Percentiles rank a stretch among this genome's conserved stretches.
Conservation (phyloP, 1,140 invertebrate species). For the Halictus rubicundus region DNA sequence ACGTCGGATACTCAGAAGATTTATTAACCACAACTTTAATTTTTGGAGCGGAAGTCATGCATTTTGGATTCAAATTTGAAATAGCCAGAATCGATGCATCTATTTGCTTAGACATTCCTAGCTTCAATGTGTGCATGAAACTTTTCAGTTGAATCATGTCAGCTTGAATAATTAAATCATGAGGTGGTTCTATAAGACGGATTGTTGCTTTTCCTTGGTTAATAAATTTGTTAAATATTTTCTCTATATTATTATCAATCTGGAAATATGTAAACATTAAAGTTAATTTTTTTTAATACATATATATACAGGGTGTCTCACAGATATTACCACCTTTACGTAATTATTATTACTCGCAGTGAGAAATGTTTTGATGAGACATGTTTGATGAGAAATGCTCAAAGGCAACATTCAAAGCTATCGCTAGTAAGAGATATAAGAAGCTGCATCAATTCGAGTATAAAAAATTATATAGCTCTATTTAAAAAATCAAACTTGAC, state of each 20-base stretch:
- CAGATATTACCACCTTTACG: too few relatives aligned
- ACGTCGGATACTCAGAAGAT: slow-evolving; percentile 84
- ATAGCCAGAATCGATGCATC: slow-evolving; percentile 73
- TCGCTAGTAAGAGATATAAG: too few relatives aligned
- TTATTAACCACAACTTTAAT: slow-evolving; percentile 83
- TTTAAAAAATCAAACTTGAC: too few relatives aligned
- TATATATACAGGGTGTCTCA: too few relatives aligned
- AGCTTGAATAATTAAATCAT: slow-evolving; percentile 86
- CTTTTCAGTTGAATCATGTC: slow-evolving; percentile 85
- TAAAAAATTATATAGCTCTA: too few relatives aligned
- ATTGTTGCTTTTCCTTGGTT: slow-evolving; percentile 88
- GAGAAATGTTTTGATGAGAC: too few relatives aligned
- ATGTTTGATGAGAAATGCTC: too few relatives aligned
- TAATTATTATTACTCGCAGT: too few relatives aligned
- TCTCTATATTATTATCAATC: slow-evolving; percentile 83
- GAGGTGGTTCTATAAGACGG: slow-evolving; percentile 85
- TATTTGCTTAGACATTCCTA: slow-evolving; percentile 83
- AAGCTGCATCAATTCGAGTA: too few relatives aligned
- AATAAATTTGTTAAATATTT: slow-evolving; percentile 86
- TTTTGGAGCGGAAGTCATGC: slow-evolving; percentile 78
- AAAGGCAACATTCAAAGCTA: too few relatives aligned
- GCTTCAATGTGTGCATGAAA: slow-evolving; percentile 85
- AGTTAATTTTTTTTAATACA: background rate
- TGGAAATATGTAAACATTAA: slow-evolving; percentile 60
- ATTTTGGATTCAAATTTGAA: slow-evolving; percentile 81